Base-by-base conservation (phyloP, 2,113 vertebrate species). In the Ascaphus truei region DNA sequence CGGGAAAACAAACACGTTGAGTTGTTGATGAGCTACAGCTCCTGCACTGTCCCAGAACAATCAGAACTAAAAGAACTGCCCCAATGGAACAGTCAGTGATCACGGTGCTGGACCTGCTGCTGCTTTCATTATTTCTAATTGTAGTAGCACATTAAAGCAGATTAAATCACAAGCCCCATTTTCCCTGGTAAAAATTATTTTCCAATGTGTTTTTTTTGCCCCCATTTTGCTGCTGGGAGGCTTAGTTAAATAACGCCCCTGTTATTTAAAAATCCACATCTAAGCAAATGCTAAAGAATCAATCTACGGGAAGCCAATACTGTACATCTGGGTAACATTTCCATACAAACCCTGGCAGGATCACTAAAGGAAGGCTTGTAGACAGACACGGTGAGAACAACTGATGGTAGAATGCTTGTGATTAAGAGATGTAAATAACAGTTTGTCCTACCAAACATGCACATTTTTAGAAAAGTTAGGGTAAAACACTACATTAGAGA, bases 401-500 rank as follows among this genome's bases (percentile, higher is more conserved):
- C 11, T 47, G 53, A 29, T 25, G 34, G 45, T 33, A 16, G 33
- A 13, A 53, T 53, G 48, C 48, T 41, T 66, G 50, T 66, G 50
- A 66, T 66, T 66, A 66, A 2, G 23, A 50, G 50, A 66, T 66
- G 50, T 66, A 66, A 66, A 66, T 55, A 66, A 53, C 36, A 23
- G 36, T 30, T 53, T 66, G 13, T 41, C 30, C 31, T 9, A 55
- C 6, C 7, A 30, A 22, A 53, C 41, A 66, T 55, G 50, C 43
- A 66, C 41, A 66, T 36, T 27, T 30, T 20, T 5, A 4, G 20
- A 45, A n/a, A n/a, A n/a, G n/a, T n/a, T n/a, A n/a, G n/a, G n/a
- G n/a, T n/a, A n/a, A n/a, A n/a, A n/a, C n/a, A n/a, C n/a, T n/a
- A n/a, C n/a, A n/a, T n/a, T n/a, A n/a, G n/a, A n/a, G n/a, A n/a